Conservation (phyloP, 1,140 invertebrate species). For the Glomeris maerens region DNA sequence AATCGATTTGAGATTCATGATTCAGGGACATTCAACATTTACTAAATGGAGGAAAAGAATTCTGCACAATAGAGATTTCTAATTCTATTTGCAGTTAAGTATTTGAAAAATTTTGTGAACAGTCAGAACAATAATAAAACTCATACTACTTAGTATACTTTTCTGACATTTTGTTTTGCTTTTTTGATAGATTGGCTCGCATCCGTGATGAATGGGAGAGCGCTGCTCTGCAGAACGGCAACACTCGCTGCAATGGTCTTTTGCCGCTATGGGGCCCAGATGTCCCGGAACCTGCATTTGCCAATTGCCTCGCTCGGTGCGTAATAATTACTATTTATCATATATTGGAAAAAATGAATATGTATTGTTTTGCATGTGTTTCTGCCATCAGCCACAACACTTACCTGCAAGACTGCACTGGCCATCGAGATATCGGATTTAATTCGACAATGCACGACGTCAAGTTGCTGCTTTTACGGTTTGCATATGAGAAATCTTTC, state of each 20-base stretch:
- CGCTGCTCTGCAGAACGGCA: conserved; percentile 91
- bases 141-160: too few relatives aligned
- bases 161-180: conserved; percentile 7
- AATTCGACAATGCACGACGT: conserved; percentile 81
- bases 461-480: conserved; percentile 74
- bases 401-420: conserved; percentile 30
- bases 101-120: too few relatives aligned
- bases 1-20: too few relatives aligned
- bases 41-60: too few relatives aligned
- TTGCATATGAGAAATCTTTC: conserved; percentile 87
- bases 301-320: conserved; percentile 77
- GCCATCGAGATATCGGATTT: conserved; percentile 63
- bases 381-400: conserved; percentile 32
- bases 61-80: too few relatives aligned
- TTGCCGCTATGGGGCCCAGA: conserved; percentile 91
- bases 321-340: conserved; percentile 59
- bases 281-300: conserved; percentile 87
- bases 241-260: conserved; percentile 91
- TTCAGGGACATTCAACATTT: too few relatives aligned
- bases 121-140: too few relatives aligned
- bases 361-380: too few relatives aligned
- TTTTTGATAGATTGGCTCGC: conserved; percentile 35
- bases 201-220: conserved; percentile 93
- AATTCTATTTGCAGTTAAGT: too few relatives aligned
- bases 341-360: conserved; percentile 8